phyloP scores from a whole-genome alignment of 1,140 invertebrate genomes.

The Stegodyphus dumicola region DNA sequence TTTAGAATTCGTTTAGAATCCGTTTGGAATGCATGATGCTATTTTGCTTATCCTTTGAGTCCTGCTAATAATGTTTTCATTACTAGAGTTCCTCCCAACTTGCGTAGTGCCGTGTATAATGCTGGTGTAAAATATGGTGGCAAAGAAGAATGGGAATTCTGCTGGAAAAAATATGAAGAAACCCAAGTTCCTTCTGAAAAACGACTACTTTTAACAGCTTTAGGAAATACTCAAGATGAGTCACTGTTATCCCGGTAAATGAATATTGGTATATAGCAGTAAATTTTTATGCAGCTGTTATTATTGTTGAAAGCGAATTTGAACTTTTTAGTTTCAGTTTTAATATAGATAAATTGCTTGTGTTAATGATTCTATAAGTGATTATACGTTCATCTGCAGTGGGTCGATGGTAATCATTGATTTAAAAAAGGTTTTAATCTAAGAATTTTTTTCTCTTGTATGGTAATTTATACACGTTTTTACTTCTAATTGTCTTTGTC shows the following conservation, averaged over 20 bases:
- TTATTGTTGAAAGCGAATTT: background rate
- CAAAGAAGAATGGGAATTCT: constrained; percentile 67
- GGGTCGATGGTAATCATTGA: too few species aligned
- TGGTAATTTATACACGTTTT: too few species aligned
- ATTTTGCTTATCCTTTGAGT: too few species aligned
- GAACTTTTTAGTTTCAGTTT: background rate
- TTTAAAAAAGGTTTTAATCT: too few species aligned
- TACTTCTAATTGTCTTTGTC: too few species aligned
- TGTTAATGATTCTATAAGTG: too few species aligned
- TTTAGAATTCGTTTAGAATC: too few species aligned
- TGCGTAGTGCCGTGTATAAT: constrained; percentile 80
- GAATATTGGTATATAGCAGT: background rate
- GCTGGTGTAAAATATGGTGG: constrained; percentile 79
- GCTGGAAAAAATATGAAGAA: constrained; percentile 78
- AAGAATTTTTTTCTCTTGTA: too few species aligned
- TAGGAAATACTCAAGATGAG: constrained; percentile 77
- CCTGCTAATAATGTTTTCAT: background rate
- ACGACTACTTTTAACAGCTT: constrained; percentile 75
- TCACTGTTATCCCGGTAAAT: constrained; percentile 78
- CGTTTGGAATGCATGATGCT: too few species aligned
- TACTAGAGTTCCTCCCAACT: constrained; percentile 74
- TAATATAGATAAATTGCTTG: background rate
- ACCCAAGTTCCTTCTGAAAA: constrained; percentile 77
- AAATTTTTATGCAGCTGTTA: background rate
- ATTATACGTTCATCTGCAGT: too few species aligned